Percentiles rank a stretch among this genome's conserved stretches.
phyloP scores from a whole-genome alignment of 1,140 invertebrate genomes.

The Stegodyphus dumicola region DNA sequence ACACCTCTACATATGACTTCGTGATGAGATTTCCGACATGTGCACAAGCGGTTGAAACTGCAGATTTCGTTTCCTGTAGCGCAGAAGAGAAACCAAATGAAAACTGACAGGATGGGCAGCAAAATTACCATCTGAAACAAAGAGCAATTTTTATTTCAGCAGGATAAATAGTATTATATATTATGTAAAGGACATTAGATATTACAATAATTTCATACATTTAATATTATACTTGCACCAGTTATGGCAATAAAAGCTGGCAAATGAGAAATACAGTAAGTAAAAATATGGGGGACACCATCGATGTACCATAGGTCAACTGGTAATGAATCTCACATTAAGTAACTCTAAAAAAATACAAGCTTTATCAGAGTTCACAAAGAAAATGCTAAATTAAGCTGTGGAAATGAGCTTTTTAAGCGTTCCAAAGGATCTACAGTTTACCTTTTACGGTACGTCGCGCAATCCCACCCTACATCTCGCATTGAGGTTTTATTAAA shows the following conservation, averaged over 20 bases:
- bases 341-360: no score
- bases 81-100: neutral
- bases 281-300: neutral
- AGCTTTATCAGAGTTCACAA: no score
- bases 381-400: no score
- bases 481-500: no score
- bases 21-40: constrained; percentile 70
- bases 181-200: neutral
- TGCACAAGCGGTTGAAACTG: constrained; percentile 76
- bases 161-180: neutral
- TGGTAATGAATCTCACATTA: no score
- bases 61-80: constrained; percentile 67
- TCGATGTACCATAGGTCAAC: no score
- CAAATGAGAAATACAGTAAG: neutral
- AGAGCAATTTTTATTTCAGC: neutral
- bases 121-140: constrained; percentile 23
- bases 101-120: constrained; percentile 9
- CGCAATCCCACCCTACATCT: no score
- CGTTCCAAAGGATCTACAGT: no score
- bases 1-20: constrained; percentile 76
- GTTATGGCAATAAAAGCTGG: no score
- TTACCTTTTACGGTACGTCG: no score
- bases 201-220: neutral
- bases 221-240: neutral
- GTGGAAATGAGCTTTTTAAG: no score